phyloP scores from a whole-genome alignment of 2,113 vertebrate species.

The Chaetodon trifascialis region DNA sequence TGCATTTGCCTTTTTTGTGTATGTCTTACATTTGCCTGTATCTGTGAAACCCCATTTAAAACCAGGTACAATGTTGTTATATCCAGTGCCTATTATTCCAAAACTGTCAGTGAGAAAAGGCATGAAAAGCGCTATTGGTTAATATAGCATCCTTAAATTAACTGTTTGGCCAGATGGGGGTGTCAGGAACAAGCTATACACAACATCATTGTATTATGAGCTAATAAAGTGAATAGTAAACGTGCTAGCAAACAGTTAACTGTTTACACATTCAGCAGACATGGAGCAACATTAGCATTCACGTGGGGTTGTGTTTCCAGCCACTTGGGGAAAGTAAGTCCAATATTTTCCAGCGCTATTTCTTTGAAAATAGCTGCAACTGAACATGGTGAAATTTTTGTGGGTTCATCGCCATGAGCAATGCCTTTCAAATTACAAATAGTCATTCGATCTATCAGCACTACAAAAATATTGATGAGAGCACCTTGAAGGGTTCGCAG shows the following conservation, averaged over 20 bases:
- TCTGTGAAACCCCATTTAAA: neutral
- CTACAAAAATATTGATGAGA: slow-evolving; percentile 9
- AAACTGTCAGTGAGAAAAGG: neutral
- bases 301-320: neutral
- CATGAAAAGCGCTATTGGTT: neutral
- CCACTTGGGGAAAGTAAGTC: neutral
- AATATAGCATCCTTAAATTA: neutral
- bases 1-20: neutral
- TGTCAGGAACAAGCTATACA: neutral
- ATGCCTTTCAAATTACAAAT: neutral
- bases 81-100: neutral
- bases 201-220: no score
- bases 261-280: neutral
- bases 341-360: neutral
- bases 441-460: neutral
- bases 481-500: neutral
- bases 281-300: neutral
- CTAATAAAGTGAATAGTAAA: no score
- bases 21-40: neutral
- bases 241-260: no score
- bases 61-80: neutral
- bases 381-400: no score
- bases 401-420: neutral
- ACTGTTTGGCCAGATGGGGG: neutral
- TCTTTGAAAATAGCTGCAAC: neutral